Percentiles rank a stretch among this genome's conserved stretches.
Conservation (phyloP, 2,113 vertebrate species). For the Eclectus roratus region DNA sequence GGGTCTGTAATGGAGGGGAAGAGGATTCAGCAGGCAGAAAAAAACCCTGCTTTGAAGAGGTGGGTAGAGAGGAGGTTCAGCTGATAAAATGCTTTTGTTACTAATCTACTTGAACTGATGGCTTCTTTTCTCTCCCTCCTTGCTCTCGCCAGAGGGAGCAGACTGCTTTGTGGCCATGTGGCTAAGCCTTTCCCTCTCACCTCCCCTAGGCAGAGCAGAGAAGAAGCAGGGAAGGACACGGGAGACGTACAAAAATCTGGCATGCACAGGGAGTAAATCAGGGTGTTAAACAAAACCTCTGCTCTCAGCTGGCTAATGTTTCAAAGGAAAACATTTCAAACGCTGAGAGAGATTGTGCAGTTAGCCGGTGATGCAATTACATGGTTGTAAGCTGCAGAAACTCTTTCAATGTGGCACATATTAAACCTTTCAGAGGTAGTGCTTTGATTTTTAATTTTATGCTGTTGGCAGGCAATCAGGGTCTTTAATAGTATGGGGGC, state of each 20-base stretch:
- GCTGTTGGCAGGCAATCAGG: conserved; percentile 78
- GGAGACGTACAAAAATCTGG: neutral
- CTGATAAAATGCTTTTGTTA: neutral
- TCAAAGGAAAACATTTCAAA: conserved; percentile 74
- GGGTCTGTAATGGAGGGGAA: fast-evolving
- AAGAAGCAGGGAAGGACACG: neutral
- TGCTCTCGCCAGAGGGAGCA: neutral
- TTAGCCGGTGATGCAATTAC: conserved; percentile 68
- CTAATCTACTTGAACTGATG: neutral
- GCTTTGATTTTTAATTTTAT: conserved; percentile 84
- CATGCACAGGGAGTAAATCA: neutral
- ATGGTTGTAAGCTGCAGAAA: conserved; percentile 71
- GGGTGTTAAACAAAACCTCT: conserved; percentile 54
- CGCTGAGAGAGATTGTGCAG: conserved; percentile 48
- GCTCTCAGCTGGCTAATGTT: conserved; percentile 61
- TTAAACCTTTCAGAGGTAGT: conserved; percentile 77
- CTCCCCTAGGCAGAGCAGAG: neutral
- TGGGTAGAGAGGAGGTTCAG: neutral
- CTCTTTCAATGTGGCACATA: conserved; percentile 68
- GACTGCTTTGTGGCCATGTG: fast-evolving
- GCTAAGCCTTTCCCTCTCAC: neutral
- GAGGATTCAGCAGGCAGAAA: neutral
- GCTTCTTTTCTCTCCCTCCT: neutral
- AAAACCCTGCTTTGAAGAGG: neutral
- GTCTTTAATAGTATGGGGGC: conserved; percentile 79